Evolutionary conservation across 2,113 vertebrate species (phyloP), one percentile per base, ranked within the genome.

Genomic region (Sinosuthora webbiana): DNA sequence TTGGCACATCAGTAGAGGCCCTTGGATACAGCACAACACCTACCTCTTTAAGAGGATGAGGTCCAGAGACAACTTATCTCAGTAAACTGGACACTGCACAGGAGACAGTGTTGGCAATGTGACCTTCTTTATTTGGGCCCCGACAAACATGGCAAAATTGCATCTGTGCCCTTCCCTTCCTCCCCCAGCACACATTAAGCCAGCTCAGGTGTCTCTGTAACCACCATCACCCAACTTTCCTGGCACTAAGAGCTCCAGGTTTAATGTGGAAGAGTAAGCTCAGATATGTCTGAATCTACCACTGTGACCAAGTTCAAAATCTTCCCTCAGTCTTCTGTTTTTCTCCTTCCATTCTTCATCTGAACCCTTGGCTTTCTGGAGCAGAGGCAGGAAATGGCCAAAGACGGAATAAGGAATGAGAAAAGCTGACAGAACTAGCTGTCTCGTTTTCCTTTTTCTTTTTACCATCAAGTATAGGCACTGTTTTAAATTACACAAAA

Each of bases 401-500:
- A 77, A 90, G 92, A 73, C 22, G 81, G 86, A 89, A 90, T 79
- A 31, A 53, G 68, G 65, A 88, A 69, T 42, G 31, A 89, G 59
- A 80, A 69, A 91, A 95, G 64, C 83, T 69, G 62, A 50, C 50
- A 64, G 75, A 90, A 63, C 75, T 86, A 90, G 52, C 56, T 91
- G 63, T 83, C 71, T 81, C 6, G 0, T 94, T 90, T 75, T 76
- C 37, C 45, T 93, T 93, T 78, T 3, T 47, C 90, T 87, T 97
- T 74, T 42, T 89, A 52, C 69, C 7, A 42, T 83, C 92, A 78
- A 96, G 53, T 67, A 83, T 33, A 88, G 92, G 47, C 87, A 93
- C 91, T 98, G 95, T 95, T 97, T 94, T 83, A 97, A 92, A 93
- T 95, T 95, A 94, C 79, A 64, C 20, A 90, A 93, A 97, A 97